Conservation (phyloP, 2,888 invertebrate species). For the Aphodius sticticus region DNA sequence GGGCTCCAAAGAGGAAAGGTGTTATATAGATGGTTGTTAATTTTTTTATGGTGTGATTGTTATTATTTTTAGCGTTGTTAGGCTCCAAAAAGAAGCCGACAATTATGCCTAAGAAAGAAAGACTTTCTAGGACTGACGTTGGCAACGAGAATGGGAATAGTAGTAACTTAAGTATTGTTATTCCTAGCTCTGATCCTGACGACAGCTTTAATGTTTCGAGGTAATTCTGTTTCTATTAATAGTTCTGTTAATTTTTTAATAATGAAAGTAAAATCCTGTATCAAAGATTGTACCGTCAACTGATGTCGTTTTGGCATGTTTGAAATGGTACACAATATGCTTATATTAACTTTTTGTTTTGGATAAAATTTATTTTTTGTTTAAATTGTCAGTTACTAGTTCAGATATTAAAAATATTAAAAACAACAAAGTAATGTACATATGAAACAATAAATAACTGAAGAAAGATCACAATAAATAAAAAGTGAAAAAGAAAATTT, state of each 20-base stretch:
- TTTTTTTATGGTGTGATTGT: neutral
- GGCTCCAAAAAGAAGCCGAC: neutral
- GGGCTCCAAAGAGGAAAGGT: neutral
- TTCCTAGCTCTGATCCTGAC: neutral
- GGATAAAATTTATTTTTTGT: no score
- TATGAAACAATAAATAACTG: no score
- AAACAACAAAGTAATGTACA: no score
- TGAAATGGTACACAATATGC: no score
- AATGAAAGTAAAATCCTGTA: no score
- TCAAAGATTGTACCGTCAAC: no score
- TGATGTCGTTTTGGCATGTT: no score
- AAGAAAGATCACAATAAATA: no score
- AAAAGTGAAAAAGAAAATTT: no score
- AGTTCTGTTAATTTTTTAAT: neutral
- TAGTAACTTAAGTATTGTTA: neutral
- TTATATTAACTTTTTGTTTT: no score
- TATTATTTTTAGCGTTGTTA: neutral
- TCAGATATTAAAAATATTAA: no score
- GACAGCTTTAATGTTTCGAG: neutral
- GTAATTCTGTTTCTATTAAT: neutral
- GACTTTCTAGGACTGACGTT: neutral
- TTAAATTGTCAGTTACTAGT: no score
- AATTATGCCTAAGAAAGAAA: neutral
- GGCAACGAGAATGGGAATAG: neutral
- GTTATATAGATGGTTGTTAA: neutral